phyloP scores from a whole-genome alignment of 2,888 invertebrate genomes.

The Acrobeloides nanus region DNA sequence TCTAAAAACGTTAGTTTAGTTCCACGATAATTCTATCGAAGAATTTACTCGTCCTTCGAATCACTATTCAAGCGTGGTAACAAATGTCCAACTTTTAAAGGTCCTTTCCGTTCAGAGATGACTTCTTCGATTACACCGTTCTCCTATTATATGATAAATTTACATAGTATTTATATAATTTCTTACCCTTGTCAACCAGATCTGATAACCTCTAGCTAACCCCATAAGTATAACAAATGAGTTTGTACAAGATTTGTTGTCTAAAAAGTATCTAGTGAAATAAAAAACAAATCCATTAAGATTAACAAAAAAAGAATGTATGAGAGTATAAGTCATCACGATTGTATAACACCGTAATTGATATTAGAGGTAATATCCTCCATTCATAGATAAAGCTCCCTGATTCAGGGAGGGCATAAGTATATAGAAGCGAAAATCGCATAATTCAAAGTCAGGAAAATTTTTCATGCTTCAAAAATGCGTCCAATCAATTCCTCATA shows the following conservation, averaged over 20 bases:
- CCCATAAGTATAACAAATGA: conserved; percentile 79
- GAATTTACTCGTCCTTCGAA: no score
- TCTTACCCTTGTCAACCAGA: conserved; percentile 58
- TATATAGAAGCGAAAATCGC: no score
- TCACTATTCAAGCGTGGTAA: conserved; percentile 24
- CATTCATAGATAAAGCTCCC: no score
- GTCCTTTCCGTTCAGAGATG: conserved; percentile 84
- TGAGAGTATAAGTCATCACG: no score
- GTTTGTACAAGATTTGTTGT: conserved; percentile 54
- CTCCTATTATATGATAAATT: conserved; percentile 61
- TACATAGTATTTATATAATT: not conserved
- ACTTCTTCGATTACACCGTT: conserved; percentile 90
- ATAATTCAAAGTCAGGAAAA: no score
- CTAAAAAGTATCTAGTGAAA: conserved; percentile 2
- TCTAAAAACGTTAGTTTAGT: conserved; percentile 13
- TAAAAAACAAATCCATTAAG: conserved; percentile 2
- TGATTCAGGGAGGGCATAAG: no score
- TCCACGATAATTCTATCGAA: conserved; percentile 3
- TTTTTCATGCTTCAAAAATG: no score
- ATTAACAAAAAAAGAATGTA: conserved; percentile 3
- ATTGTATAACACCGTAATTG: no score
- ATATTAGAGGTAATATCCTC: no score
- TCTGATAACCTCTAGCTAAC: conserved; percentile 74
- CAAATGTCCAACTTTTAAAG: conserved; percentile 69
- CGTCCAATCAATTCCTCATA: no score